Percentiles rank a stretch among this genome's conserved stretches.
These are phyloP conservation scores for Zophobas morio DNA, from an alignment of 1,140 invertebrate species.

Conservation along the genomic window DNA sequence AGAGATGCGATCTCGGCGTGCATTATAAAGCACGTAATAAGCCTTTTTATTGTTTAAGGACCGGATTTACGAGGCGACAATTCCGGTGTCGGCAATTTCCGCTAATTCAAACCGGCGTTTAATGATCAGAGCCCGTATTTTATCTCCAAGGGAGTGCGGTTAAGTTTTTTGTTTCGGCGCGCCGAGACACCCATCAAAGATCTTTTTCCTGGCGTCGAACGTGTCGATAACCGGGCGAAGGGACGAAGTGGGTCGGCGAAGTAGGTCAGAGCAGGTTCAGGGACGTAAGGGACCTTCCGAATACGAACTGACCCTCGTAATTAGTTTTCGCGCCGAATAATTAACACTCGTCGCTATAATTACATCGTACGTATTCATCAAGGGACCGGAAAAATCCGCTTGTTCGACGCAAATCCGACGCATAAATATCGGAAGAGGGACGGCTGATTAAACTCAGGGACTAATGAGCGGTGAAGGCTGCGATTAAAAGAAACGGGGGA, in stretches of 20 bases:
- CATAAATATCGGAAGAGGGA: too few species aligned
- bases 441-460: too few species aligned
- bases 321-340: conserved; percentile 16
- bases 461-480: too few species aligned
- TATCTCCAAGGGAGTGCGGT: background rate
- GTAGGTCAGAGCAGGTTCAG: conserved; percentile 3
- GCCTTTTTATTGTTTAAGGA: conserved; percentile 16
- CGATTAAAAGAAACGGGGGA: too few species aligned
- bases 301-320: conserved; percentile 10
- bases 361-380: conserved; percentile 7
- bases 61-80: conserved; percentile 7
- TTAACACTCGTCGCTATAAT: conserved; percentile 10
- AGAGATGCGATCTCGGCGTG: background rate
- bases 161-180: background rate
- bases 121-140: background rate
- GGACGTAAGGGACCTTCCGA: conserved; percentile 2
- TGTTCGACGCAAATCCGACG: too few species aligned
- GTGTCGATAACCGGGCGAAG: conserved; percentile 2
- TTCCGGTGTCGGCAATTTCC: conserved; percentile 2
- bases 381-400: background rate
- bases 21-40: conserved; percentile 10
- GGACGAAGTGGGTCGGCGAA: conserved; percentile 1
- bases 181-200: background rate
- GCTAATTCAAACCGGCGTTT: background rate
- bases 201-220: background rate